Evolutionary conservation across 2,797 vertebrate species (phyloP).

Genomic region (Ammospiza maritima): DNA sequence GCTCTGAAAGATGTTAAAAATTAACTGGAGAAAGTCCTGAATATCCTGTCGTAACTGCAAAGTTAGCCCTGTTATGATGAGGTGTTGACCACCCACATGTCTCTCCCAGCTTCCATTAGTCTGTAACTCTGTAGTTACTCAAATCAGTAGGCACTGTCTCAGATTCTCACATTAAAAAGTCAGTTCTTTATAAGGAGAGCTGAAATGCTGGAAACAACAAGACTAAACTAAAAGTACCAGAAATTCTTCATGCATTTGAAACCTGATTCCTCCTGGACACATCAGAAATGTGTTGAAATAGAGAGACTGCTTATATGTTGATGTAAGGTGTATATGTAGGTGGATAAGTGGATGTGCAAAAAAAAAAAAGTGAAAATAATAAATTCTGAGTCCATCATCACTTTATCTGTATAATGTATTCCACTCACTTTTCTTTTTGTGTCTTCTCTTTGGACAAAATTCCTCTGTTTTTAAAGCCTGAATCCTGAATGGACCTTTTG

Average conservation of each 20-base stretch:
- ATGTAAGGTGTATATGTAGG: not conserved
- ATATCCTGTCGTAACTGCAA: not conserved
- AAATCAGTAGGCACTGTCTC: not conserved
- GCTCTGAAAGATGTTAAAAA: not conserved
- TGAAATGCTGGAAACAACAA: not conserved
- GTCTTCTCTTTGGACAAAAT: not conserved
- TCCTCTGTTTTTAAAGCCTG: not conserved
- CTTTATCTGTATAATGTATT: not conserved
- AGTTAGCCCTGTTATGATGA: not conserved
- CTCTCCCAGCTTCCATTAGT: not conserved
- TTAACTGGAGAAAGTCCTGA: not conserved
- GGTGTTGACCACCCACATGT: fast-evolving
- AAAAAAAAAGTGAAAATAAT: not conserved
- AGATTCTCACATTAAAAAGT: not conserved
- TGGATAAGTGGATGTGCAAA: not conserved
- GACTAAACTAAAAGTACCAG: not conserved
- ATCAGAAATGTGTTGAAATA: not conserved
- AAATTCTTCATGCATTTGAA: not conserved
- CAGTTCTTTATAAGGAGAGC: not conserved
- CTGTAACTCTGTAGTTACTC: not conserved
- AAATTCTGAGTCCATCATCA: not conserved
- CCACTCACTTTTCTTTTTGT: not conserved
- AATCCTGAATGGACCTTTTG: not conserved
- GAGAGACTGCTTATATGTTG: not conserved
- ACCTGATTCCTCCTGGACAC: not conserved